phyloP scores from a whole-genome alignment of 2,888 invertebrate species.

The Netelia virgata region DNA sequence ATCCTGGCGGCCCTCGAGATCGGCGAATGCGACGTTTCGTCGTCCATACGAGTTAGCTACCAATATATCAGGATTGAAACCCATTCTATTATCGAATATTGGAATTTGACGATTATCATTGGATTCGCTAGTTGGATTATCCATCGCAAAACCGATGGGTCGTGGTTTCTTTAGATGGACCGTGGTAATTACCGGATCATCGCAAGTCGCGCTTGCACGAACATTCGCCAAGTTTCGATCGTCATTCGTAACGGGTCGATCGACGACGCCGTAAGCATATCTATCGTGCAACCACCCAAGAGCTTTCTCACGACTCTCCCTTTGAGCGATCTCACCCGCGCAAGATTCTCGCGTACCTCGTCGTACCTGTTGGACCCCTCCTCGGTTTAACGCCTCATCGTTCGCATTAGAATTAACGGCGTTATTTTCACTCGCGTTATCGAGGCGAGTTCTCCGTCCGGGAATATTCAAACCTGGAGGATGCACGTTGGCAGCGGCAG shows the following conservation, averaged over 20 bases:
- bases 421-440: neutral
- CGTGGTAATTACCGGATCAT: constrained; percentile 6
- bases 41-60: constrained; percentile 24
- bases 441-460: constrained; percentile 17
- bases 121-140: constrained; percentile 53
- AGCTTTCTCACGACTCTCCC: constrained; percentile 72
- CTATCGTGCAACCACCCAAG: constrained; percentile 78
- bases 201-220: constrained; percentile 20
- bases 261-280: constrained; percentile 73
- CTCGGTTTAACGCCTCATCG: constrained; percentile 5
- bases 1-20: constrained; percentile 27
- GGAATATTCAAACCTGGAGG: constrained; percentile 15
- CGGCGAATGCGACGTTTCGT: constrained; percentile 54
- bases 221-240: constrained; percentile 9
- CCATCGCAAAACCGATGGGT: constrained; percentile 74
- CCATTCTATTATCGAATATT: constrained; percentile 45
- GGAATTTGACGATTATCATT: constrained; percentile 64
- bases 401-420: neutral
- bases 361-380: neutral
- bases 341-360: constrained; percentile 32
- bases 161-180: constrained; percentile 38
- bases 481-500: constrained; percentile 54
- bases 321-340: constrained; percentile 65
- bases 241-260: constrained; percentile 24
- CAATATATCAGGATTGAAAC: constrained; percentile 57